phyloP scores from a whole-genome alignment of 2,113 vertebrate species.

The Spermophilus dauricus region DNA sequence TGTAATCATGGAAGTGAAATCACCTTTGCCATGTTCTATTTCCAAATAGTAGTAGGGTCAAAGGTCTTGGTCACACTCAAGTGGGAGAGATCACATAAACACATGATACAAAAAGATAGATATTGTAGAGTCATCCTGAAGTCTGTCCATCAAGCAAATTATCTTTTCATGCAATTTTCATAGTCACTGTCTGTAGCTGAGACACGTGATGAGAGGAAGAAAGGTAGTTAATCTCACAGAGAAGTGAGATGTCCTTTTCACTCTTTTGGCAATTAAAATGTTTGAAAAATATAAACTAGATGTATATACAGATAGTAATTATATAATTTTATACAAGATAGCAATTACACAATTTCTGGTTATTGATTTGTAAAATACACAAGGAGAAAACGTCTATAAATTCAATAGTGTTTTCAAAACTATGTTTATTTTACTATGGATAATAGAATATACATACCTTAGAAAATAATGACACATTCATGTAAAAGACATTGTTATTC shows the following conservation, averaged over 20 bases:
- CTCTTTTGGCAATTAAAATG: neutral
- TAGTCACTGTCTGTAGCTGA: neutral
- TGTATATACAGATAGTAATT: neutral
- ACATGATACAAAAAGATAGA: neutral
- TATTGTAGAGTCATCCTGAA: neutral
- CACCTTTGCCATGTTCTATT: neutral
- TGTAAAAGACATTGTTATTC: neutral
- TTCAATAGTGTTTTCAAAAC: neutral
- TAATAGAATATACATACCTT: neutral
- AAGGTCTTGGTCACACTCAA: neutral
- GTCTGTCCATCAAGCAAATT: neutral
- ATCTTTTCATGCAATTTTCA: neutral
- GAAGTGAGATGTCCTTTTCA: neutral
- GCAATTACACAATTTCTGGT: neutral
- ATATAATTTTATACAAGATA: neutral
- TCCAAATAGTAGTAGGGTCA: neutral
- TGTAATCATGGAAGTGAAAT: neutral
- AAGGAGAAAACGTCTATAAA: neutral
- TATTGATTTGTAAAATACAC: neutral
- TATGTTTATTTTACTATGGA: neutral
- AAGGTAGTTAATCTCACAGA: neutral
- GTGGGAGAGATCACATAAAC: neutral
- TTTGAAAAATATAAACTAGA: neutral
- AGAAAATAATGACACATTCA: neutral
- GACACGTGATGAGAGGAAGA: neutral